A percentile compares a stretch with the other conserved stretches of the same genome.
phyloP scores from a whole-genome alignment of 2,113 vertebrate genomes.

The Leucopternis melanops region DNA sequence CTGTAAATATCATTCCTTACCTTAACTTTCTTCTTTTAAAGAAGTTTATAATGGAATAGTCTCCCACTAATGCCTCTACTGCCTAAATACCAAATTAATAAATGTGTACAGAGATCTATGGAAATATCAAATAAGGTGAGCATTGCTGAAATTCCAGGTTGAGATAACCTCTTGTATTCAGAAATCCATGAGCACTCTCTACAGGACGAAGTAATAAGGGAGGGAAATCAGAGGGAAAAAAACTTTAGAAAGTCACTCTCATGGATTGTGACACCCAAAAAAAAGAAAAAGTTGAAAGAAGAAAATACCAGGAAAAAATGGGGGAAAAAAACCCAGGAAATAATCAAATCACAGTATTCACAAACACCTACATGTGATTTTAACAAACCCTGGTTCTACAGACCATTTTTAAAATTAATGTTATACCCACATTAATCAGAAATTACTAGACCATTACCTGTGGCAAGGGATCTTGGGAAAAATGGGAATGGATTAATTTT shows the following conservation, averaged over 20 bases:
- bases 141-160: neutral
- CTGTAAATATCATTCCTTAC: neutral
- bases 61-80: neutral
- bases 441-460: neutral
- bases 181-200: neutral
- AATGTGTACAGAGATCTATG: neutral
- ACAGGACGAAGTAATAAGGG: neutral
- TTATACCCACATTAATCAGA: neutral
- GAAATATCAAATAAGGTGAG: neutral
- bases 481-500: neutral
- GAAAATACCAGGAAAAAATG: neutral
- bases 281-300: neutral
- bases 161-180: neutral
- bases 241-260: neutral
- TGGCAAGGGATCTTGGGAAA: neutral
- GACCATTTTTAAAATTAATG: neutral
- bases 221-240: neutral
- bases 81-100: neutral
- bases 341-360: neutral
- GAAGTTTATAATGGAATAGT: neutral
- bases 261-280: neutral
- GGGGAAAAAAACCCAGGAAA: neutral
- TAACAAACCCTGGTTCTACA: neutral
- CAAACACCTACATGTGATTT: neutral
- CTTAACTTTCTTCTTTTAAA: neutral